Evolutionary conservation across 1,140 invertebrate species (phyloP), one percentile per base, ranked within the genome.

Genomic region (Pemphigus obesinymphae): DNA sequence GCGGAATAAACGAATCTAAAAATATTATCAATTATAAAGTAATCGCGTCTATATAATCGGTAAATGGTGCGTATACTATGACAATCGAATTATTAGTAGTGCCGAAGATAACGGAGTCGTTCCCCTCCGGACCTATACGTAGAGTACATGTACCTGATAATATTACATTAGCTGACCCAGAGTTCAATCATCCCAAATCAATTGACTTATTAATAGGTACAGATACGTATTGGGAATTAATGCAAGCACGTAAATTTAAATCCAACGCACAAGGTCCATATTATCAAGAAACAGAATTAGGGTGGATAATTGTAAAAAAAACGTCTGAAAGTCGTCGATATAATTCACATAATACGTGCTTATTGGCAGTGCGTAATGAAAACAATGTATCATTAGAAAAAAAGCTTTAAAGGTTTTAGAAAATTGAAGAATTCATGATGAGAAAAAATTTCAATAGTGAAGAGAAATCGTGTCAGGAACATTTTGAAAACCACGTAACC

Each of bases 261-360:
- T 20, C 26, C 0, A 3, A 17, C 4, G 11, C 13, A 45, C 6
- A 15, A 23, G 37, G 34, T 11, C 68, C 66, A 7, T 53, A 82
- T 23, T 40, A 73, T 0, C 37, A 72, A 55, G 29, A 40, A 40
- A 53, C 82, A 23, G 7, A 8, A n/a, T 55, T 82, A 6, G 48
- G 63, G 1, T 82, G 48, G 82, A 23, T 82, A 23, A 31, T 82
- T 13, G 82, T 70, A 23, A 29, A 66, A n/a, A 31, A 48, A 37
- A 3, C 37, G 11, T 26, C 10, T 66, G 15, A 29, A 26, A 29
- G 4, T 37, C 3, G 17, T n/a, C 13, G 15, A 17, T 13, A 37
- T 37, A n/a, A 3, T 10, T 10, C 15, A n/a, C 20, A 8, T 6
- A 37, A 2, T 10, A 10, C 61, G 6, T 73, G 23, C 31, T 31